phyloP scores from a whole-genome alignment of 92 coral and sea anemone species.

The Actinostola sp. region DNA sequence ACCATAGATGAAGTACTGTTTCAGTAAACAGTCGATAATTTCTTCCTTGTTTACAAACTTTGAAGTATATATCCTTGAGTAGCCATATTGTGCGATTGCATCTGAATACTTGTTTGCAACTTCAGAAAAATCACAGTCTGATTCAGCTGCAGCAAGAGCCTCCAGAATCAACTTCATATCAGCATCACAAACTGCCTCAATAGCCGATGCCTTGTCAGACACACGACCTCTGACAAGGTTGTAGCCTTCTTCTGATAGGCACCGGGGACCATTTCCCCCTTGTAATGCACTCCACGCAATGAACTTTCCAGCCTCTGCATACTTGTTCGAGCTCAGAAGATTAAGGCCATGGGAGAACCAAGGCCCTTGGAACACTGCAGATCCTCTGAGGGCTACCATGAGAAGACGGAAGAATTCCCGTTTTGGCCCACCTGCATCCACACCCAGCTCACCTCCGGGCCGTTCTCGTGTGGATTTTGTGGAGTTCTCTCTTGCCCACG shows the following conservation, averaged over 20 bases:
- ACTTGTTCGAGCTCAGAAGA: slow-evolving; percentile 28
- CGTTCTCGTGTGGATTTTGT: too few relatives aligned
- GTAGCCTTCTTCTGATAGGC: slow-evolving; percentile 56
- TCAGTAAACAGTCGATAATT: too few relatives aligned
- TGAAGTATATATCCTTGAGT: too few relatives aligned
- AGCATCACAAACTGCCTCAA: slow-evolving; percentile 29
- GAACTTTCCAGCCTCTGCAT: slow-evolving; percentile 44
- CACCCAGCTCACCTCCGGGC: slow-evolving; percentile 75
- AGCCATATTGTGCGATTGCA: too few relatives aligned
- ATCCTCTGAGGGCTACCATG: slow-evolving; percentile 35
- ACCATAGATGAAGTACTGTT: too few relatives aligned
- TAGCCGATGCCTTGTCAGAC: slow-evolving; percentile 15
- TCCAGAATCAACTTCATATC: slow-evolving; percentile 34
- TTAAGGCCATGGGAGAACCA: slow-evolving; percentile 68
- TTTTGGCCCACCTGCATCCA: slow-evolving; percentile 66
- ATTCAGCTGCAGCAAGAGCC: slow-evolving; percentile 12
- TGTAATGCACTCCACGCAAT: slow-evolving; percentile 65
- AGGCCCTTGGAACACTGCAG: slow-evolving; percentile 43
- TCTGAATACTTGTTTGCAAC: too few relatives aligned
- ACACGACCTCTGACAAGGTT: slow-evolving; percentile 18
- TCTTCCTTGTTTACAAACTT: too few relatives aligned
- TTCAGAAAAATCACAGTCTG: neutral
- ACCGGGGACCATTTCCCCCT: slow-evolving; percentile 56
- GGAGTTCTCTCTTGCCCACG: too few relatives aligned
- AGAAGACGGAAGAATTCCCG: slow-evolving; percentile 65